Base-by-base conservation (phyloP, 1,140 invertebrate genomes). In the Ceratoteleas bidentatus region DNA sequence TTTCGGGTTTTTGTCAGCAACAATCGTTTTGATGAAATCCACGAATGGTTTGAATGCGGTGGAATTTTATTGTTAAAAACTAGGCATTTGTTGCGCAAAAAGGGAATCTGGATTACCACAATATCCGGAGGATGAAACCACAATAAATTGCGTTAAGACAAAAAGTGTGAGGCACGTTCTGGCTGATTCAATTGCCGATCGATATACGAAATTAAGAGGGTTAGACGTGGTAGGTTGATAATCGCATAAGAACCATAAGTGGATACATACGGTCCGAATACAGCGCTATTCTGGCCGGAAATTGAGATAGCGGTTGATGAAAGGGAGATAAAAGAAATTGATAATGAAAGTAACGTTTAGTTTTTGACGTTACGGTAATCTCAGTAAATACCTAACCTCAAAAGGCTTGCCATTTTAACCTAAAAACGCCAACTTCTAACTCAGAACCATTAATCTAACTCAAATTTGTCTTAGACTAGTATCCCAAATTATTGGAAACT, bases 181-280 rank as follows among this genome's bases (percentile, higher is more conserved):
- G 60, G 43, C 32, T 69, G 73, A 82, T 82, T 82, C 73, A 77
- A 82, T 77, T 73, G 68, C 56, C 24, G 73, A 33, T 64, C 58
- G 66, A 81, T 75, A 49, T 56, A 69, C 73, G 54, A 74, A 66
- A 81, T 76, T 58, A 81, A 76, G 79, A 81, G 79, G 72, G 73
- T 70, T 75, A 75, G 50, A 76, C 79, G 79, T 82, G 73, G 61
- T 53, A 53, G 56, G 38, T 70, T 72, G 79, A 76, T 81, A 76
- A 81, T 81, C 72, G 64, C 64, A 32, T 76, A 72, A 81, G 60
- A 65, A 61, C 56, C 70, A 73, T 80, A 74, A 80, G 77, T 80
- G 77, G 69, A 74, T 80, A 80, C 57, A 33, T 50, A 32, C 50
- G 77, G 53, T 43, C 74, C 52, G 57, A 74, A 69, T 61, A 74